Conservation (phyloP, 1,140 invertebrate genomes). For the Vollenhovia emeryi region DNA sequence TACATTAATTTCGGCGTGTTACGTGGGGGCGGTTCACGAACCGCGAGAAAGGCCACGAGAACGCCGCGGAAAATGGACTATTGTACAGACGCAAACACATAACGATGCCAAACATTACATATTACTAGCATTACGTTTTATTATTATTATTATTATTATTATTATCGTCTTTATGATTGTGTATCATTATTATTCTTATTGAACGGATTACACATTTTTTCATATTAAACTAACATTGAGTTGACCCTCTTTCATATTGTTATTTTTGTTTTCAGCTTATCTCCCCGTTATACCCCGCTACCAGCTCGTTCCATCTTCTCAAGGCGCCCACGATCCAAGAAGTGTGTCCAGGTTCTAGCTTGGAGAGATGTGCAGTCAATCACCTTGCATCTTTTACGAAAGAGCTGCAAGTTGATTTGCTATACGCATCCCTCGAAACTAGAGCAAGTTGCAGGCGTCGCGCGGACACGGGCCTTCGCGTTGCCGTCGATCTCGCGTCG, state of each 20-base stretch:
- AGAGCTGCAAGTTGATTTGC: too few species aligned
- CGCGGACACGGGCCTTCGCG: too few species aligned
- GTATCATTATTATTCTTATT: constrained; percentile 54
- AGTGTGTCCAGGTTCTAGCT: too few species aligned
- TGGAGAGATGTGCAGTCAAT: too few species aligned
- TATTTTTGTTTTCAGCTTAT: constrained; percentile 1
- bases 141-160: constrained; percentile 63
- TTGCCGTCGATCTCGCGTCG: too few species aligned
- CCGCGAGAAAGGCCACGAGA: constrained; percentile 50
- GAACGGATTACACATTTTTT: constrained; percentile 78
- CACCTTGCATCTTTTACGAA: too few species aligned
- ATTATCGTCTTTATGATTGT: constrained; percentile 72
- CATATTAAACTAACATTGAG: constrained; percentile 69
- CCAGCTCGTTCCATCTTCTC: neutral
- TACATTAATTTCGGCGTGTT: constrained; percentile 9
- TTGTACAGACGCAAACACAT: constrained; percentile 81
- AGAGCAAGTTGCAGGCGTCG: too few species aligned
- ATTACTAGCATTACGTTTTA: constrained; percentile 73
- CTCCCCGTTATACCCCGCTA: neutral
- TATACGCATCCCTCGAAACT: too few species aligned
- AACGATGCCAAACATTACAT: constrained; percentile 84
- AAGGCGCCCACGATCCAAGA: too few species aligned
- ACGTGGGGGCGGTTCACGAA: neutral
- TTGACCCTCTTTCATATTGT: constrained; percentile 55
- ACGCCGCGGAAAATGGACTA: constrained; percentile 60